Conservation (phyloP, 2,888 invertebrate genomes). For the Galerucella nymphaeae region DNA sequence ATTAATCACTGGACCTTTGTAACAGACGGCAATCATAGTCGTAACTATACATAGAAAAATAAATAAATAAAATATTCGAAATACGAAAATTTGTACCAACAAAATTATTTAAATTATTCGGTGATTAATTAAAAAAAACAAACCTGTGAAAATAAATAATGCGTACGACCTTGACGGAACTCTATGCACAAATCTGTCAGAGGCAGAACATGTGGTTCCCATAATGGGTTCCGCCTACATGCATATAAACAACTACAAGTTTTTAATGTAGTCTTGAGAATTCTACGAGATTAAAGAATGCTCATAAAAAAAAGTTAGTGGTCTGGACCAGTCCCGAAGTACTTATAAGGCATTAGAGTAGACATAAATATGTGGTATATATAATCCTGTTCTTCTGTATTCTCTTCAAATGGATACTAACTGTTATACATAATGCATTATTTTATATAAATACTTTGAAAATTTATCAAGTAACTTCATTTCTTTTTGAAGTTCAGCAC, state of each 20-base stretch:
- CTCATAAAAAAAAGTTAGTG: constrained; percentile 48
- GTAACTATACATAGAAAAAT: neutral
- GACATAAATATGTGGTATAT: constrained; percentile 14
- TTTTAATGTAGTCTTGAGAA: constrained; percentile 50
- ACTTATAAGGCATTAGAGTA: constrained; percentile 54
- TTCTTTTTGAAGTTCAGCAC: no score
- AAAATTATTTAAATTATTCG: no score
- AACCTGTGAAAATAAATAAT: constrained; percentile 1
- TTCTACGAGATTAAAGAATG: constrained; percentile 49
- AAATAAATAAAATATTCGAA: neutral
- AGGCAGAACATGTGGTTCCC: constrained; percentile 57
- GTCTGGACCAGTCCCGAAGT: constrained; percentile 48
- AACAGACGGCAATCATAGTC: constrained; percentile 11
- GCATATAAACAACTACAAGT: constrained; percentile 49
- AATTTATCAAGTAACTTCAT: no score
- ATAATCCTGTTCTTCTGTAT: neutral
- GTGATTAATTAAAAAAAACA: neutral
- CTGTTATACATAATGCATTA: neutral
- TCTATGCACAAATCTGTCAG: constrained; percentile 55
- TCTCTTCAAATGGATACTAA: neutral
- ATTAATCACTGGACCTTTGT: constrained; percentile 46
- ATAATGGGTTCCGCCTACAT: constrained; percentile 55
- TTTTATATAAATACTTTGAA: neutral
- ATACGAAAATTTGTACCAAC: no score
- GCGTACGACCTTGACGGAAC: constrained; percentile 33